phyloP scores from a whole-genome alignment of 1,140 invertebrate genomes.

The Marisa cornuarietis region DNA sequence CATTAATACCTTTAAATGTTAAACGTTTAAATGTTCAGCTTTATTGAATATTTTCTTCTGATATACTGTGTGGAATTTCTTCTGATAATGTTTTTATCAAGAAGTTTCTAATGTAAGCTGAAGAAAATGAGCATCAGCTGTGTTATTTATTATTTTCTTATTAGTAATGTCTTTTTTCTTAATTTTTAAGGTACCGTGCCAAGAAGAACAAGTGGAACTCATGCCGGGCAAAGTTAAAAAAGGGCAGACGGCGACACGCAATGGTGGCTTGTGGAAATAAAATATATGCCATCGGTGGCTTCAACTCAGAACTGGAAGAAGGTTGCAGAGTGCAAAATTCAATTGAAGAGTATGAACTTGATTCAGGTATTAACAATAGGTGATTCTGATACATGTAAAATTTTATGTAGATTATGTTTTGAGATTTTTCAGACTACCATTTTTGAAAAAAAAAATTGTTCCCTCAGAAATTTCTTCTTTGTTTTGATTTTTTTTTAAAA shows the following conservation, averaged over 20 bases:
- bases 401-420: no score
- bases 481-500: no score
- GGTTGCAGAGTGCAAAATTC: constrained; percentile 47
- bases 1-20: no score
- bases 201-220: constrained; percentile 58
- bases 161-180: neutral
- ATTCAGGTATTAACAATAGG: constrained; percentile 39
- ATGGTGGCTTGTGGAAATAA: constrained; percentile 51
- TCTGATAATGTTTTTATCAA: no score
- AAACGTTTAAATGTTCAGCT: no score
- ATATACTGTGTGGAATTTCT: no score
- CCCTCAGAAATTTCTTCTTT: no score
- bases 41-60: no score
- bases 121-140: neutral
- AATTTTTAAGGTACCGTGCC: constrained; percentile 31
- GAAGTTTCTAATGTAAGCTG: no score
- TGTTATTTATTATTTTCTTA: neutral
- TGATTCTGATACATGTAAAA: no score
- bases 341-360: constrained; percentile 54
- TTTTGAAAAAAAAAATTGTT: no score
- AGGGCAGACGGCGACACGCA: constrained; percentile 51
- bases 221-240: constrained; percentile 43
- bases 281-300: constrained; percentile 54
- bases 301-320: constrained; percentile 51
- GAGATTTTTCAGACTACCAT: no score